Conservation (phyloP, 2,797 vertebrate genomes). For the Poliocrania exsul region DNA sequence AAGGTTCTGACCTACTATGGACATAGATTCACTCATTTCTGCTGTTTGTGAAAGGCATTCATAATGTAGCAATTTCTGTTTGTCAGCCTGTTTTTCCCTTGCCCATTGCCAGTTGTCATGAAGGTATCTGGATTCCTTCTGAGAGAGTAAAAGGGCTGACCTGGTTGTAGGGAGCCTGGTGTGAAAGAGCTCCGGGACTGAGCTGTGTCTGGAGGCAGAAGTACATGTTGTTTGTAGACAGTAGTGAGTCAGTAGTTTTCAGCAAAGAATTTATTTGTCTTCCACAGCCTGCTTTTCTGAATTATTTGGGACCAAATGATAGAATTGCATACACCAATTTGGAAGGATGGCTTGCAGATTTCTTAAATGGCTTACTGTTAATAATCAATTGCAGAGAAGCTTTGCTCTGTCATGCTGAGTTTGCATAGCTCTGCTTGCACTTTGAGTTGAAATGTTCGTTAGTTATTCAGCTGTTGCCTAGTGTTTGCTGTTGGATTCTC, state of each 20-base stretch:
- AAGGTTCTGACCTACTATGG: neutral
- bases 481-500: neutral
- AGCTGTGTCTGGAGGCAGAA: neutral
- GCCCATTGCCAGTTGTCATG: accelerated
- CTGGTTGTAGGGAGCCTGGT: neutral
- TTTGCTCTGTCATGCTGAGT: constrained; percentile 18
- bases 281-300: neutral
- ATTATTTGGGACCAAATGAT: neutral
- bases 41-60: neutral
- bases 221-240: neutral
- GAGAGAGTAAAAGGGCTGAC: neutral
- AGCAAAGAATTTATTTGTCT: neutral
- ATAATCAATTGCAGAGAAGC: neutral
- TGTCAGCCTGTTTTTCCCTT: neutral
- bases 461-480: neutral
- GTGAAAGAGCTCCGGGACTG: neutral
- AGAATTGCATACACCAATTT: neutral
- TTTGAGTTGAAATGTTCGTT: neutral
- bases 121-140: neutral
- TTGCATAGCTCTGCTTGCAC: neutral
- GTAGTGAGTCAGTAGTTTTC: neutral
- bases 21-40: neutral
- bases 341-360: neutral
- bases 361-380: neutral
- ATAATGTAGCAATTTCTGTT: neutral